Percentiles rank a stretch among this genome's conserved stretches.
phyloP scores from a whole-genome alignment of 2,888 invertebrate genomes.

The Drosophila gaucha region DNA sequence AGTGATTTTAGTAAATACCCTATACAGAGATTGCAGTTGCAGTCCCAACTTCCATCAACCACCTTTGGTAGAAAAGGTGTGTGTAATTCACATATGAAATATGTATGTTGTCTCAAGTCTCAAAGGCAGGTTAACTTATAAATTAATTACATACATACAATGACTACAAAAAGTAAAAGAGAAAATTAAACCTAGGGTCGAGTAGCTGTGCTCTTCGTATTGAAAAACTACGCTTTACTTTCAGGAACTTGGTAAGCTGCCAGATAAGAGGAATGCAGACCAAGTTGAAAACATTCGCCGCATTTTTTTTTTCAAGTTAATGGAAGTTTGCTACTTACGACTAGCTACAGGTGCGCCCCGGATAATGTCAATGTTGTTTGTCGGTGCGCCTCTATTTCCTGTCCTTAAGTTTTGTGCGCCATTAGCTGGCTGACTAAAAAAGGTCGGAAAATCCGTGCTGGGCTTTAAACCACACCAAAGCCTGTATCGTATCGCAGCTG shows the following conservation, averaged over 20 bases:
- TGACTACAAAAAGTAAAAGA: background rate
- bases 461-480: background rate
- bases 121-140: no score
- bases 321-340: constrained; percentile 30
- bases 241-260: constrained; percentile 11
- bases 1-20: no score
- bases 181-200: constrained; percentile 3
- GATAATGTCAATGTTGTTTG: constrained; percentile 25
- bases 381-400: constrained; percentile 9
- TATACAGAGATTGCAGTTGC: no score
- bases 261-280: constrained; percentile 11
- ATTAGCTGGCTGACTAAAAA: constrained; percentile 12
- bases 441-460: background rate
- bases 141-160: no score
- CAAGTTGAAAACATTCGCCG: constrained; percentile 13
- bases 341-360: constrained; percentile 48
- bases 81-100: no score
- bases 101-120: no score
- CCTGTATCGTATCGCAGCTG: constrained; percentile 25
- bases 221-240: constrained; percentile 12
- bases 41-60: no score
- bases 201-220: constrained; percentile 6
- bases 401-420: constrained; percentile 10
- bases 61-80: no score
- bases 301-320: constrained; percentile 19